Evolutionary conservation across 2,888 invertebrate species (phyloP), one percentile per base, ranked within the genome.

Genomic region (Volucella bombylans): DNA sequence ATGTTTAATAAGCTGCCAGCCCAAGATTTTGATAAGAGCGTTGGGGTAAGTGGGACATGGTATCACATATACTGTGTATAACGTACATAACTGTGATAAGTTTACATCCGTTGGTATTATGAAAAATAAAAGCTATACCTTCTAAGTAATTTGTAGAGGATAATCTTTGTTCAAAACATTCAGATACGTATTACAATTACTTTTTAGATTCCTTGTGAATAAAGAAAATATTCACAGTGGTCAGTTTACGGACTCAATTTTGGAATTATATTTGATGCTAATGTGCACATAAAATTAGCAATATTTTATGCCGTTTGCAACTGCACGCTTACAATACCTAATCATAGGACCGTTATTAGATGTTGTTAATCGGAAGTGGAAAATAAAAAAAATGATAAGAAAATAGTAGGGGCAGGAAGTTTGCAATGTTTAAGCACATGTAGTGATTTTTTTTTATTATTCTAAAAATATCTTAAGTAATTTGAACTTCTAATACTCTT

Each of bases 21-120:
- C 64, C 64, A 18, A 69, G 64, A 55, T 57, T 64, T 68, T 71
- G 71, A 71, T 71, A 64, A 78, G 38, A 9, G 15, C 59, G 72
- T 49, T 52, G 72, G 71, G 15, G 45, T 57, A 79, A 79, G 43
- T 79, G 65, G 78, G 65, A 52, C 78, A 72, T 39, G 78, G 72
- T 79, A 78, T 59, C 12, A 14, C 14, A 39, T 76, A 43, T 23
- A 39, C 12, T 31, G 45, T 54, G 43, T 38, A 47, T n/a, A 47
- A 39, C 71, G 45, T 65, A 57, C 50, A 72, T 49, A 69, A 59
- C 23, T 72, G 31, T 52, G 72, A 78, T 72, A 79, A 79, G 54
- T 72, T 57, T 23, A 79, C 78, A 79, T 79, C 78, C 78, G 78
- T 12, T 79, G 41, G 12, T 31, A 49, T 49, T 47, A 49, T 14